phyloP scores from a whole-genome alignment of 2,113 vertebrate species.

The Ivindomyrus marchei region DNA sequence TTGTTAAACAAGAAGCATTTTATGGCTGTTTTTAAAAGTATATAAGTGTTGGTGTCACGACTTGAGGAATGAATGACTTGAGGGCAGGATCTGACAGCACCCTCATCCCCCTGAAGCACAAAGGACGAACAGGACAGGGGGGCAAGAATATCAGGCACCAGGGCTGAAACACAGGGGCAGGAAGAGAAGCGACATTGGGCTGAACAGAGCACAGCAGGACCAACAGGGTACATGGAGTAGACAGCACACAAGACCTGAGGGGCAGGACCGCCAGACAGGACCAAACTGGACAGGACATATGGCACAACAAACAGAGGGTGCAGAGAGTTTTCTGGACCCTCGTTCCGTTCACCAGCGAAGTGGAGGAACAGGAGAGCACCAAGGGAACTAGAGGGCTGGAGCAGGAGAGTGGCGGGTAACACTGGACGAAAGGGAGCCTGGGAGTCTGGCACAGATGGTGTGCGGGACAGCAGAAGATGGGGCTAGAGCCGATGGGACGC shows the following conservation, averaged over 20 bases:
- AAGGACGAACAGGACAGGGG: background rate
- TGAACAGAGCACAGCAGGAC: background rate
- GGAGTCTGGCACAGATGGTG: no score
- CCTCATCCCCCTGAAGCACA: background rate
- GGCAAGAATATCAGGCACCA: background rate
- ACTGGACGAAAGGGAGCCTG: no score
- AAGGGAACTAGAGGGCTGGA: no score
- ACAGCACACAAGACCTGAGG: background rate
- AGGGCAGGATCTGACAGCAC: background rate
- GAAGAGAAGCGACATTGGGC: background rate
- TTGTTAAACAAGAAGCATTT: background rate
- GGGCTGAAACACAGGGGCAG: background rate
- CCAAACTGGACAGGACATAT: no score
- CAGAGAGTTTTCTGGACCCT: background rate
- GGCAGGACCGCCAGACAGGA: no score
- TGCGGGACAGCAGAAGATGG: no score
- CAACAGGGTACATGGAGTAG: background rate
- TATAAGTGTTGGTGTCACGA: background rate
- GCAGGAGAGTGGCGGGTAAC: no score
- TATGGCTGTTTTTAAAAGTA: background rate
- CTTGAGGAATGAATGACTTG: background rate
- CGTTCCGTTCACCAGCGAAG: background rate
- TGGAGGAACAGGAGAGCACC: background rate
- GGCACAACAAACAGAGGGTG: no score
- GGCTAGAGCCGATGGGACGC: no score